A percentile compares a stretch with the other conserved stretches of the same genome.
Evolutionary conservation across 2,888 invertebrate genomes (phyloP).

Genomic region (Osedax frankpressi): DNA sequence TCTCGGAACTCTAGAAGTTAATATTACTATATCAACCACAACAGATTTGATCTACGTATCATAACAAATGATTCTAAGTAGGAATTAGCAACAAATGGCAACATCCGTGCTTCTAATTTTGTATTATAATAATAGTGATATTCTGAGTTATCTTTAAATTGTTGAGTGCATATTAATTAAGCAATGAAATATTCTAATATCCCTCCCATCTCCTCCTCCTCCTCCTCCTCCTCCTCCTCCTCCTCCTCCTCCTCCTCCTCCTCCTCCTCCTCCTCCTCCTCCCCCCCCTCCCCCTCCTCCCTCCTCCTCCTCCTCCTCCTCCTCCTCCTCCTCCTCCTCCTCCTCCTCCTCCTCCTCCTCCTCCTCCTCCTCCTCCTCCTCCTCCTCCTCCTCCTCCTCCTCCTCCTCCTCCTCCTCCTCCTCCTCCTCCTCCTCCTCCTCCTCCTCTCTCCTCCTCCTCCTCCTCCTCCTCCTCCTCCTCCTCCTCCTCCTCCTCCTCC

Average conservation of each 20-base stretch:
- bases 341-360: neutral
- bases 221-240: constrained; percentile 9
- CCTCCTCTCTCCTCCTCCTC: neutral
- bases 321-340: neutral
- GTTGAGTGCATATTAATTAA: no score
- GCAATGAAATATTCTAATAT: no score
- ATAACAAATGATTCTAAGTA: no score
- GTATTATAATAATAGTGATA: no score
- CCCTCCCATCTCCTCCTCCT: constrained; percentile 5
- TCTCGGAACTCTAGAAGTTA: constrained; percentile 2
- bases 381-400: neutral
- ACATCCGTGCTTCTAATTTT: no score
- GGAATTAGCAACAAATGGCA: no score
- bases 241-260: neutral
- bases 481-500: neutral
- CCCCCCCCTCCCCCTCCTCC: no score
- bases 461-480: neutral
- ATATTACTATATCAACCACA: no score
- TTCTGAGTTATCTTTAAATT: no score
- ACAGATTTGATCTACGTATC: no score
- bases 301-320: no score
- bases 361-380: neutral
- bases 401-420: neutral
- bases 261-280: no score
- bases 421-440: neutral